A percentile compares a stretch with the other conserved stretches of the same genome.
Conservation (phyloP, 2,888 invertebrate species). For the Panorpa germanica region DNA sequence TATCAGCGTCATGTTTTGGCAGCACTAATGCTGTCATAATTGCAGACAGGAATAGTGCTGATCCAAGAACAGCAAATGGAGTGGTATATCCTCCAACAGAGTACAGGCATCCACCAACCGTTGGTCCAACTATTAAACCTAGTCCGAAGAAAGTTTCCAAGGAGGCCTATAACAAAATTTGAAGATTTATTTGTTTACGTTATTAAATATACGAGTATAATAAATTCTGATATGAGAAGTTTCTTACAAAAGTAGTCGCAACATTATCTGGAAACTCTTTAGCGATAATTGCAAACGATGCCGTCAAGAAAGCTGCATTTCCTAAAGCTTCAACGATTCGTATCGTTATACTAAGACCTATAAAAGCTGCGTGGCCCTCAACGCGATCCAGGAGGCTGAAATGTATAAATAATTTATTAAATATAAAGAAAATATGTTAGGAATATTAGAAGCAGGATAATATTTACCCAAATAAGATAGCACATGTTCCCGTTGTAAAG, state of each 20-base stretch:
- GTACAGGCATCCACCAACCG: constrained; percentile 72
- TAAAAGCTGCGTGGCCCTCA: constrained; percentile 51
- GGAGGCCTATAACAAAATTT: constrained; percentile 36
- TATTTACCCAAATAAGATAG: constrained; percentile 70
- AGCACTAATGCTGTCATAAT: constrained; percentile 53
- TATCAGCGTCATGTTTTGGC: constrained; percentile 38
- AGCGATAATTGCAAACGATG: constrained; percentile 73
- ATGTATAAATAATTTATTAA: too few species aligned
- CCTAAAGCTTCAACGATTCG: constrained; percentile 71
- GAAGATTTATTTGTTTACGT: constrained; percentile 3
- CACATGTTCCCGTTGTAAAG: constrained; percentile 63
- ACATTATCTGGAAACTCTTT: constrained; percentile 75
- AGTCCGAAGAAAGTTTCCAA: constrained; percentile 76
- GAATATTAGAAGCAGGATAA: too few species aligned
- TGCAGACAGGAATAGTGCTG: constrained; percentile 52
- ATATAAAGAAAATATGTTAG: too few species aligned
- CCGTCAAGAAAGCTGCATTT: constrained; percentile 70
- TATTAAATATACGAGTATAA: constrained; percentile 3
- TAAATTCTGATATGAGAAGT: constrained; percentile 1
- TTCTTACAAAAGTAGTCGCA: constrained; percentile 64
- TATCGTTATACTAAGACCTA: constrained; percentile 57
- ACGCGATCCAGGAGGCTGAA: constrained; percentile 49
- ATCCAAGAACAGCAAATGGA: constrained; percentile 66
- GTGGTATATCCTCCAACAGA: constrained; percentile 57
- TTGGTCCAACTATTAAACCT: constrained; percentile 78